These are phyloP conservation scores for Rhynchophorus ferrugineus DNA, from an alignment of 1,140 invertebrate species.

Conservation along the genomic window DNA sequence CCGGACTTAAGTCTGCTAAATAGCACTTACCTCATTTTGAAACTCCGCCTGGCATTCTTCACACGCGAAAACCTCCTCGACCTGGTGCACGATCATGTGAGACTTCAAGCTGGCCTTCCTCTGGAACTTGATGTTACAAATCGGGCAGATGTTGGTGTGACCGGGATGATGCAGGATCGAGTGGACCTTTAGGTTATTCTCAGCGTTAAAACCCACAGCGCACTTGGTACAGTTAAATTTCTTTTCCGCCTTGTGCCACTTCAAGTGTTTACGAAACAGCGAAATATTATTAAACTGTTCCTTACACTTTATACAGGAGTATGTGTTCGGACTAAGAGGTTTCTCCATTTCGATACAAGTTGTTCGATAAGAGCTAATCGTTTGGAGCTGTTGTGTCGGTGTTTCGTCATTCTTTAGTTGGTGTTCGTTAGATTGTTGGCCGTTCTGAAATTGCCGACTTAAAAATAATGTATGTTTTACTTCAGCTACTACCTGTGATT, in stretches of 20 bases:
- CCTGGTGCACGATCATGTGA: slow-evolving; percentile 61
- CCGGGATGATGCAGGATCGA: slow-evolving; percentile 49
- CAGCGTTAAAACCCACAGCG: slow-evolving; percentile 54
- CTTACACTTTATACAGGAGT: slow-evolving; percentile 9
- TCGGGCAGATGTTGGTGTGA: slow-evolving; percentile 54
- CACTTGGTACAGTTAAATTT: slow-evolving; percentile 55
- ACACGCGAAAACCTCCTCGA: slow-evolving; percentile 61
- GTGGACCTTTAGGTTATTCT: slow-evolving; percentile 51
- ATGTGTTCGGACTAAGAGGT: neutral
- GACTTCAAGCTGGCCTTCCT: slow-evolving; percentile 62
- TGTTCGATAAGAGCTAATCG: too few relatives aligned
- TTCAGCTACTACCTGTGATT: neutral
- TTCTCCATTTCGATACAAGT: neutral
- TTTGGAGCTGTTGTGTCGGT: too few relatives aligned
- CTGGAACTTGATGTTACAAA: slow-evolving; percentile 55
- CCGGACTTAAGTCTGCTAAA: too few relatives aligned
- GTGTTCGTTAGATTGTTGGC: too few relatives aligned
- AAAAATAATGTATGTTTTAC: too few relatives aligned
- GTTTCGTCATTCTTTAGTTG: neutral
- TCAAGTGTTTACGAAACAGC: slow-evolving; percentile 13
- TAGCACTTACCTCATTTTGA: slow-evolving; percentile 51
- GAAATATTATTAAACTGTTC: slow-evolving; percentile 8
- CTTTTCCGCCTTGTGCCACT: slow-evolving; percentile 54
- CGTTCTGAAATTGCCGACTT: too few relatives aligned
- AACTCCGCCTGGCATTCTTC: slow-evolving; percentile 64